phyloP scores from a whole-genome alignment of 1,140 invertebrate genomes.

The Drosophila repleta region DNA sequence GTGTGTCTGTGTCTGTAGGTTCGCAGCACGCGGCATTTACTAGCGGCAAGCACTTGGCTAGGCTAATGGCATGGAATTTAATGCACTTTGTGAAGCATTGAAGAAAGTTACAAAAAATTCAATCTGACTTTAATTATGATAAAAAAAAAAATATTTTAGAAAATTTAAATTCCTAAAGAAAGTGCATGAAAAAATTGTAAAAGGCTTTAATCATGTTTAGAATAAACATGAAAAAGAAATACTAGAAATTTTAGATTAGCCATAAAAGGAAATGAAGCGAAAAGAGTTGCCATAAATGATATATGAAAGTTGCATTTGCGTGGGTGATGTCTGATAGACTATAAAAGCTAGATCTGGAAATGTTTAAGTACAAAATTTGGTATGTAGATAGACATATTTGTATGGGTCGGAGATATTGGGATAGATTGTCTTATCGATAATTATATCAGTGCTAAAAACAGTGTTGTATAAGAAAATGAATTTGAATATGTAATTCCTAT shows the following conservation, averaged over 20 bases:
- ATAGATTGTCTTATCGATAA: too few relatives aligned
- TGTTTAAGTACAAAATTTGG: too few relatives aligned
- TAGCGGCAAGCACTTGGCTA: conserved; percentile 14
- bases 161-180: background rate
- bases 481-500: too few relatives aligned
- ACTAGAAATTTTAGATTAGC: background rate
- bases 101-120: conserved; percentile 15
- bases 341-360: too few relatives aligned
- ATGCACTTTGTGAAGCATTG: conserved; percentile 27
- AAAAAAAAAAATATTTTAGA: conserved; percentile 8
- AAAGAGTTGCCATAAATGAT: background rate
- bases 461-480: too few relatives aligned
- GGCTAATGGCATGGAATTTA: conserved; percentile 21
- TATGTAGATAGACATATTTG: too few relatives aligned
- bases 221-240: background rate
- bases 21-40: conserved; percentile 22
- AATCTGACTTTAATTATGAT: conserved; percentile 4
- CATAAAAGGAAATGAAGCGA: background rate
- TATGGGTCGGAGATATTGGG: too few relatives aligned
- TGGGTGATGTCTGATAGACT: too few relatives aligned
- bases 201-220: background rate
- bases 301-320: background rate
- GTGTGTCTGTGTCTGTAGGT: conserved; percentile 8
- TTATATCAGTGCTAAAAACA: too few relatives aligned
- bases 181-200: background rate